Percentiles rank a stretch among this genome's conserved stretches.
These are phyloP conservation scores for Amia ocellicauda DNA, from an alignment of 2,113 vertebrate species.

Conservation along the genomic window DNA sequence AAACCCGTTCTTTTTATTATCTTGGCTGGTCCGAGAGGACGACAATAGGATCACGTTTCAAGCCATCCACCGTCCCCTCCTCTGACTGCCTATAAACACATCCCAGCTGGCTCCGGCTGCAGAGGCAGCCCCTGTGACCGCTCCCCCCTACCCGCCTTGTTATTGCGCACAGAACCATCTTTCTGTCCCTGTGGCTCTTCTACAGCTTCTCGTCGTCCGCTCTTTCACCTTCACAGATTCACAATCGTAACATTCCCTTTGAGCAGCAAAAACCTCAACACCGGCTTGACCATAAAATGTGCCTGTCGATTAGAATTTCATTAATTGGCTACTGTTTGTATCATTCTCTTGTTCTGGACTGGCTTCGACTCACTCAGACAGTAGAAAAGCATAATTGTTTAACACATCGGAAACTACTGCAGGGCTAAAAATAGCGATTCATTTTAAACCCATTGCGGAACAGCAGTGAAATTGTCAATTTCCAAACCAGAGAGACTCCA, in stretches of 20 bases:
- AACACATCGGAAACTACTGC: too few relatives aligned
- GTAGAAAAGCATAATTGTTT: too few relatives aligned
- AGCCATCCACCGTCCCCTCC: neutral
- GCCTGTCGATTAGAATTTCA: too few relatives aligned
- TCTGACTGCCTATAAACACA: neutral
- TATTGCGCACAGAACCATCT: neutral
- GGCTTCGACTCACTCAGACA: too few relatives aligned
- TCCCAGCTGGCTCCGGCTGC: neutral
- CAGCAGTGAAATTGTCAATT: neutral
- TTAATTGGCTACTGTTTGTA: too few relatives aligned
- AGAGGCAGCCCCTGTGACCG: neutral
- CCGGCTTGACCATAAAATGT: too few relatives aligned
- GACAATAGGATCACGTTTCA: neutral
- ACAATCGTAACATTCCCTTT: too few relatives aligned
- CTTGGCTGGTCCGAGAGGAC: neutral
- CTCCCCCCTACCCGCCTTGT: neutral
- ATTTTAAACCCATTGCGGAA: neutral
- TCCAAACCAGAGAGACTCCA: neutral
- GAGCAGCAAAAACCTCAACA: too few relatives aligned
- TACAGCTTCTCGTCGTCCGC: neutral
- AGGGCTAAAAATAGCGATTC: neutral
- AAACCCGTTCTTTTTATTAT: neutral
- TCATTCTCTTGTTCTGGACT: too few relatives aligned
- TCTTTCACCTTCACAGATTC: neutral
- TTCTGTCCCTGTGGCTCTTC: neutral